These are phyloP conservation scores for Scaptomyza tumidula DNA, from an alignment of 2,888 invertebrate species.

Conservation along the genomic window DNA sequence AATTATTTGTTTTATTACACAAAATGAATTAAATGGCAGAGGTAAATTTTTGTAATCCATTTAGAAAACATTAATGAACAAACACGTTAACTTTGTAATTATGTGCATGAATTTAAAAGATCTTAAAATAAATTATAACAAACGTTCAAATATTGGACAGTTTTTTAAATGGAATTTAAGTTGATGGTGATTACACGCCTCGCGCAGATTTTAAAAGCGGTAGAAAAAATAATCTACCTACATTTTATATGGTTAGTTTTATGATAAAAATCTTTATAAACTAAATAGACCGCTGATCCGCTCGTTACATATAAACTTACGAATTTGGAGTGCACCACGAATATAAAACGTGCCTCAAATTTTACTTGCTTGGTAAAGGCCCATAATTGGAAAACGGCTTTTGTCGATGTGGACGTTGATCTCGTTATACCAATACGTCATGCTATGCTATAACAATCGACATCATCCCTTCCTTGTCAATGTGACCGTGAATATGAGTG, in stretches of 20 bases:
- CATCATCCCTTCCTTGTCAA: slow-evolving; percentile 59
- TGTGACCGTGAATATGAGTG: slow-evolving; percentile 44
- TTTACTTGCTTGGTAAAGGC: slow-evolving; percentile 43
- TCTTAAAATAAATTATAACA: too few species aligned
- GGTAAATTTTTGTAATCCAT: too few species aligned
- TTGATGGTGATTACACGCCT: not conserved
- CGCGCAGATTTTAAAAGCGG: not conserved
- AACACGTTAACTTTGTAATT: too few species aligned
- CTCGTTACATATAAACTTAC: slow-evolving; percentile 34
- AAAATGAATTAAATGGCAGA: too few species aligned
- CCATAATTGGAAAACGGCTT: slow-evolving; percentile 46
- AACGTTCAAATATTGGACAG: too few species aligned
- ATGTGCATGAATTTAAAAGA: too few species aligned
- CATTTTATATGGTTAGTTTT: not conserved
- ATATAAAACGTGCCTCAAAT: slow-evolving; percentile 18
- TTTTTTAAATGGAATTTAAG: not conserved
- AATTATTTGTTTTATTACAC: too few species aligned
- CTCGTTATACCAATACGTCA: slow-evolving; percentile 2
- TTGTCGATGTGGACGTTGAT: slow-evolving; percentile 38
- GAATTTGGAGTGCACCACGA: slow-evolving; percentile 35
- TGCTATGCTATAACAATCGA: slow-evolving; percentile 38
- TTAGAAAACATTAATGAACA: too few species aligned
- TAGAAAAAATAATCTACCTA: not conserved
- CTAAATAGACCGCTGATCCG: slow-evolving; percentile 20
- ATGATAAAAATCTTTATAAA: not conserved